phyloP scores from a whole-genome alignment of 2,797 vertebrate genomes.

The Phataginus tetradactyla region DNA sequence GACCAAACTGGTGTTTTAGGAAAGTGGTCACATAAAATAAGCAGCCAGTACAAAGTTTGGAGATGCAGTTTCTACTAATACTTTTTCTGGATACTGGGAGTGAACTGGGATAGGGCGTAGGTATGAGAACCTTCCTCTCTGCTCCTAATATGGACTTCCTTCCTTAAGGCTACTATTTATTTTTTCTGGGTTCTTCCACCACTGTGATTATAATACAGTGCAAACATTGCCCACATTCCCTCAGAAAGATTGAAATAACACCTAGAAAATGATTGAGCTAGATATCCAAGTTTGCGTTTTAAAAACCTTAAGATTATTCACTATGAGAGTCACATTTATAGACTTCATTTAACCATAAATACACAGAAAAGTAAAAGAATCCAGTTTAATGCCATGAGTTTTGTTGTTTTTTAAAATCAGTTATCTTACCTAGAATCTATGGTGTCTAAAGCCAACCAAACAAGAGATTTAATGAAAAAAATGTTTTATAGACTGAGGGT shows the following conservation, averaged over 20 bases:
- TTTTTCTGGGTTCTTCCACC: background rate
- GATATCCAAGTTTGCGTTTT: background rate
- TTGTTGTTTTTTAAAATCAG: background rate
- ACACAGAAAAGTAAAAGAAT: conserved; percentile 12
- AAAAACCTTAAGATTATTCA: background rate
- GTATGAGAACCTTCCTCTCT: background rate
- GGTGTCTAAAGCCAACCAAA: conserved; percentile 29
- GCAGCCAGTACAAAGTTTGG: background rate
- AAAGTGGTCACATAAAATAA: background rate
- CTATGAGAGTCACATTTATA: background rate
- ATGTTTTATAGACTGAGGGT: background rate
- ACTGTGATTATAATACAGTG: background rate
- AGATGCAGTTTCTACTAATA: background rate
- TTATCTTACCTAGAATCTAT: background rate
- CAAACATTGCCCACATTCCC: background rate
- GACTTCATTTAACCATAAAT: background rate
- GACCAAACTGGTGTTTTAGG: background rate
- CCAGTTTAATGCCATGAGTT: background rate
- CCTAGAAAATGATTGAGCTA: background rate
- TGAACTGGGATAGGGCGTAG: background rate
- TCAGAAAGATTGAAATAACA: background rate
- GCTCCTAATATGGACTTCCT: background rate
- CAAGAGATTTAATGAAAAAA: background rate
- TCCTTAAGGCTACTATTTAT: background rate
- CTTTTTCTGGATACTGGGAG: background rate